phyloP scores from a whole-genome alignment of 2,113 vertebrate genomes.

The Zeus faber region DNA sequence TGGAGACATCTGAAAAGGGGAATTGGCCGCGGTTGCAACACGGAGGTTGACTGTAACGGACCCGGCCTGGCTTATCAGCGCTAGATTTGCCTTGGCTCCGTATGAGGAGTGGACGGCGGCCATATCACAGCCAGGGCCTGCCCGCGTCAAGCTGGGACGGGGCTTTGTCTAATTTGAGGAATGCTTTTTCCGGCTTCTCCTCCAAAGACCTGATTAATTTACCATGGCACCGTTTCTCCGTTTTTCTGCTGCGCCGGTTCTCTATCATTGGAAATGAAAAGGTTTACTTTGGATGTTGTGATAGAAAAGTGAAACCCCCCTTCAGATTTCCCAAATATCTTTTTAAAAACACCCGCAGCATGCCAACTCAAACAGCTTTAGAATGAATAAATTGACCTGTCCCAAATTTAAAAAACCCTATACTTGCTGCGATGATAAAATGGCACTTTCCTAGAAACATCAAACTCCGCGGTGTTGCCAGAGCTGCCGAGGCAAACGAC shows the following conservation, averaged over 20 bases:
- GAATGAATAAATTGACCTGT: conserved; percentile 66
- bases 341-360: conserved; percentile 49
- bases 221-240: conserved; percentile 46
- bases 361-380: conserved; percentile 72
- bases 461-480: conserved; percentile 48
- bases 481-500: conserved; percentile 59
- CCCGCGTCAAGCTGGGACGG: conserved; percentile 52
- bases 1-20: conserved; percentile 37
- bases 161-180: conserved; percentile 64
- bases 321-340: conserved; percentile 59
- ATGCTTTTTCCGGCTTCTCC: conserved; percentile 53
- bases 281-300: conserved; percentile 68
- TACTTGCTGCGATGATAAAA: conserved; percentile 63
- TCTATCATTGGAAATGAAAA: conserved; percentile 66
- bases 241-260: conserved; percentile 43
- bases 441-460: conserved; percentile 56
- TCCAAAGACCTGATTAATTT: conserved; percentile 60
- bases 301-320: conserved; percentile 61
- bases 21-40: conserved; percentile 46
- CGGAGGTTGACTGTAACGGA: conserved; percentile 46
- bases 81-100: conserved; percentile 57
- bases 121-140: conserved; percentile 61
- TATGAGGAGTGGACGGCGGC: conserved; percentile 48
- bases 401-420: conserved; percentile 42
- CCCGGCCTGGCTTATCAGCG: conserved; percentile 48